Evolutionary conservation across 2,797 vertebrate genomes (phyloP), one percentile per base, ranked within the genome.

Genomic region (Amblyopsis hoosieri): DNA sequence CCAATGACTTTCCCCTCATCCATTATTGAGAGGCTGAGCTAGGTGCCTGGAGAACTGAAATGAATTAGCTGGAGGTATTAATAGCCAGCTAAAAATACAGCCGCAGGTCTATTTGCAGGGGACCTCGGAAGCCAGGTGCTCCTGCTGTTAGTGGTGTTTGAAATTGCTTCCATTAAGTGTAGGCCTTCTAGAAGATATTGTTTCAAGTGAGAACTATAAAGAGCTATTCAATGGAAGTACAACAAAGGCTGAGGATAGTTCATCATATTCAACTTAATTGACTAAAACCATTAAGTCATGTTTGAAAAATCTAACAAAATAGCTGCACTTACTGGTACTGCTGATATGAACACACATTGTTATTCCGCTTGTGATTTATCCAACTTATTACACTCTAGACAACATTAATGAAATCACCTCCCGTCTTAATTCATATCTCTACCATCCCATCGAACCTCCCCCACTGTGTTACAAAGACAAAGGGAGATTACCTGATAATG

Each of bases 11-110:
- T 87, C 89, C 87, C 81, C 85, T 91, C 89, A 90, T 91, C 83
- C 82, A 91, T 92, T 91, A 92, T 92, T 90, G 89, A 92, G 85
- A 87, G 89, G 82, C 82, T 80, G 73, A 69, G 81, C 83, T 67
- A 87, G 87, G 87, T 90, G 86, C 88, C 86, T 76, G 74, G 90
- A 88, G 91, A 89, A 79, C 78, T 86, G 85, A 87, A 87, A 89
- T 88, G 86, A 93, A 93, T 93, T 93, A 91, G 89, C 86, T 72
- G 67, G 56, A 79, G 84, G 85, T 92, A 92, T 92, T 91, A 87
- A 89, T 90, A 91, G 90, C 72, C n/a, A 15, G 81, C 90, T 89
- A 91, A 90, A 92, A 92, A 91, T 91, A 91, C 74, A 66, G 72
- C 85, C 86, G 78, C 68, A 54, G 78, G 86, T 87, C 86, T 89